Evolutionary conservation across 1,140 invertebrate species (phyloP).

Genomic region (Leptinotarsa defecta): DNA sequence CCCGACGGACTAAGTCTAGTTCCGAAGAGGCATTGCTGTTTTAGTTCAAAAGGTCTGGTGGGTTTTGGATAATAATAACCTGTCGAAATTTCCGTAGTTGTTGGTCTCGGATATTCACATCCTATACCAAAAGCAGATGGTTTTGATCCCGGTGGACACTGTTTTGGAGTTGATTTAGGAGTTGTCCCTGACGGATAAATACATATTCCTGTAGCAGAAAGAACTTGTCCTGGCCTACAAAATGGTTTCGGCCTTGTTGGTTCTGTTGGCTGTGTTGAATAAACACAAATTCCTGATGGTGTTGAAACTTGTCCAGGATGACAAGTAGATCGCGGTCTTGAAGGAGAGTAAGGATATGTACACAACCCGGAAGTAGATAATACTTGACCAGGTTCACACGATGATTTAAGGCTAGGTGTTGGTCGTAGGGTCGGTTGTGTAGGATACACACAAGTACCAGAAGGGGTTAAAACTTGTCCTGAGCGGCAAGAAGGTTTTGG

Average conservation of each 20-base stretch:
- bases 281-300: not conserved
- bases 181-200: not conserved
- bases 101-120: conserved; percentile 31
- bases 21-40: conserved; percentile 28
- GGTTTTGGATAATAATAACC: conserved; percentile 22
- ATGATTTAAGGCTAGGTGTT: conserved; percentile 11
- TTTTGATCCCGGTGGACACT: conserved; percentile 30
- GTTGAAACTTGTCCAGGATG: conserved; percentile 17
- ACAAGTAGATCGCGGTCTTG: conserved; percentile 20
- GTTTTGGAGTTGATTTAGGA: conserved; percentile 15
- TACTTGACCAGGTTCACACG: conserved; percentile 10
- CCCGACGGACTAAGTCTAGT: conserved; percentile 19
- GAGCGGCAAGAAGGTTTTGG: not conserved
- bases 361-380: conserved; percentile 12
- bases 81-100: not conserved
- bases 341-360: not conserved
- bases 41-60: conserved; percentile 19
- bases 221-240: conserved; percentile 5
- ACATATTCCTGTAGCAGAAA: conserved; percentile 2
- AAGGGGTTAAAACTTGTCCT: not conserved
- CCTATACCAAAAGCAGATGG: conserved; percentile 19
- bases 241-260: not conserved
- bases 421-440: not conserved
- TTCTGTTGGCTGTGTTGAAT: not conserved
- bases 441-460: conserved; percentile 9